phyloP scores from a whole-genome alignment of 2,888 invertebrate species.

The Eilema caniola region DNA sequence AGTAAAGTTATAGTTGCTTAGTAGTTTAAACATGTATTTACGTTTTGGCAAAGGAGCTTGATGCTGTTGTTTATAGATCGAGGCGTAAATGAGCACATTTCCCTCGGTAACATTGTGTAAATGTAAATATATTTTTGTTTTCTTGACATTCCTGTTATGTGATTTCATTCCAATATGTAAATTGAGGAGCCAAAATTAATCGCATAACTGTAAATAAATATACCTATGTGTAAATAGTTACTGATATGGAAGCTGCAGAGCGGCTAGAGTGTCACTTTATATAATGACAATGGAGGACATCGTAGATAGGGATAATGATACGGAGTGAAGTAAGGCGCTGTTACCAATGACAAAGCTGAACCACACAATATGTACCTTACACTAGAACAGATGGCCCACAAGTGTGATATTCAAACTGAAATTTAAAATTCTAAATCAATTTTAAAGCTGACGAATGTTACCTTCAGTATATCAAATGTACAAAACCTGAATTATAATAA shows the following conservation, averaged over 20 bases:
- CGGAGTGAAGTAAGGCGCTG: slow-evolving; percentile 65
- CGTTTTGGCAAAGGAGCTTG: slow-evolving; percentile 73
- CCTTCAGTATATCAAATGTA: slow-evolving; percentile 54
- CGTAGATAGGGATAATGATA: slow-evolving; percentile 66
- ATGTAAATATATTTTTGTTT: slow-evolving; percentile 69
- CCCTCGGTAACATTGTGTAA: slow-evolving; percentile 69
- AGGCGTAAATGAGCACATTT: slow-evolving; percentile 49
- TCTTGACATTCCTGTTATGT: slow-evolving; percentile 83
- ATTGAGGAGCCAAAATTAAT: slow-evolving; percentile 75
- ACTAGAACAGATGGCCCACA: slow-evolving; percentile 50
- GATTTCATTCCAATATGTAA: slow-evolving; percentile 80
- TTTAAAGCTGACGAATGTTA: slow-evolving; percentile 44
- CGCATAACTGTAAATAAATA: slow-evolving; percentile 81
- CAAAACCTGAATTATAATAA: slow-evolving; percentile 47
- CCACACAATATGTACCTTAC: slow-evolving; percentile 50
- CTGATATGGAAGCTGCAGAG: slow-evolving; percentile 78
- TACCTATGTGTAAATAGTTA: slow-evolving; percentile 78
- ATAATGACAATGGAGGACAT: slow-evolving; percentile 63
- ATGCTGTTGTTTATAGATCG: slow-evolving; percentile 71
- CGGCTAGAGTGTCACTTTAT: slow-evolving; percentile 69
- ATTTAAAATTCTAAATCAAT: slow-evolving; percentile 49
- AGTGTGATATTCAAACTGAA: slow-evolving; percentile 57
- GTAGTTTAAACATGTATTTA: slow-evolving; percentile 63
- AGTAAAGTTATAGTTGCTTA: slow-evolving; percentile 72
- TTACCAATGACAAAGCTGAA: slow-evolving; percentile 72